A percentile compares a stretch with the other conserved stretches of the same genome.
Conservation (phyloP, 1,140 invertebrate genomes). For the Aphidius gifuensis region DNA sequence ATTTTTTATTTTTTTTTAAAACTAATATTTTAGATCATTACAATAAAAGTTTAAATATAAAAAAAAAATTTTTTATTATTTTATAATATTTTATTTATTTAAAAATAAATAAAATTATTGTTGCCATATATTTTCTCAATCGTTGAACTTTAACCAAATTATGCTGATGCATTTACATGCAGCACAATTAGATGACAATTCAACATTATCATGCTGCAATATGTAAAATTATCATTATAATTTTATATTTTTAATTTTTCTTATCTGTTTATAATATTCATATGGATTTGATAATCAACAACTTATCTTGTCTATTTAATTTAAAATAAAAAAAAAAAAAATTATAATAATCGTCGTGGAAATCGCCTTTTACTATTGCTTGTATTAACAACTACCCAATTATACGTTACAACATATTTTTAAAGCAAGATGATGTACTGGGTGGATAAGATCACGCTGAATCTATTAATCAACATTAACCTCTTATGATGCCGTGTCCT, state of each 20-base stretch:
- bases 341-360: constrained; percentile 1
- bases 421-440: not conserved
- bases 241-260: not conserved
- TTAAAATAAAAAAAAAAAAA: too few relatives aligned
- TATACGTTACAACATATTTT: constrained; percentile 25
- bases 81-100: not conserved
- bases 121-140: not conserved
- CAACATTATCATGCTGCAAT: not conserved
- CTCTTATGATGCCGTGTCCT: too few relatives aligned
- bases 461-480: constrained; percentile 25
- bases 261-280: too few relatives aligned
- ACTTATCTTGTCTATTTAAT: too few relatives aligned
- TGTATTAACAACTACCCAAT: constrained; percentile 20
- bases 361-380: not conserved
- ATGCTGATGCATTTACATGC: not conserved
- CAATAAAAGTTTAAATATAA: not conserved
- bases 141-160: not conserved
- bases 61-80: not conserved
- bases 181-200: not conserved
- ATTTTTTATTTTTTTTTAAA: too few relatives aligned
- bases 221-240: not conserved
- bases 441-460: constrained; percentile 21
- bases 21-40: too few relatives aligned
- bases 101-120: not conserved
- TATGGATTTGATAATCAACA: too few relatives aligned